Evolutionary conservation across 2,797 vertebrate species (phyloP).

Genomic region (Cygnus olor): DNA sequence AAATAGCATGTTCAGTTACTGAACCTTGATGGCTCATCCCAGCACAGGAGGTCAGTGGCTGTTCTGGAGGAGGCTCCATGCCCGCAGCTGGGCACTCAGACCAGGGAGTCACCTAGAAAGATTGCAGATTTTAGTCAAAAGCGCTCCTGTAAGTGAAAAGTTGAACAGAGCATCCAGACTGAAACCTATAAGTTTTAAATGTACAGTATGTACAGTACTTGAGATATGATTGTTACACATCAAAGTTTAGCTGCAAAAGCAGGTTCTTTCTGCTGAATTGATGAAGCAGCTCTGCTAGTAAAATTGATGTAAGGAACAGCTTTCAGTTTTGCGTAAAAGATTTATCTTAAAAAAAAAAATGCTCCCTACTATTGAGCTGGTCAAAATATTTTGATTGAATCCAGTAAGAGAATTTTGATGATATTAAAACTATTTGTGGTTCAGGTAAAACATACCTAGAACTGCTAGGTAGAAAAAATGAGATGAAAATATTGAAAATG

Average conservation of each 20-base stretch:
- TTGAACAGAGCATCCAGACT: neutral
- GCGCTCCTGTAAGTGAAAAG: neutral
- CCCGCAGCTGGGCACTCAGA: neutral
- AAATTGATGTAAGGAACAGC: neutral
- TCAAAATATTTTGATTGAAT: conserved; percentile 18
- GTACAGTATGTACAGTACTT: neutral
- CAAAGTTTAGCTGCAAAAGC: conserved; percentile 17
- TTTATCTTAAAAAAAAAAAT: conserved; percentile 22
- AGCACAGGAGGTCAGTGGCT: neutral
- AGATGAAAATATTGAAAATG: neutral
- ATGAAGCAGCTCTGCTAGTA: conserved; percentile 18
- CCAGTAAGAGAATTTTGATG: neutral
- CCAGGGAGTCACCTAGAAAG: neutral
- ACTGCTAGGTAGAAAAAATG: neutral
- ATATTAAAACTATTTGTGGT: neutral
- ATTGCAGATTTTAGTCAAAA: neutral
- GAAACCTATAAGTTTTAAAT: neutral
- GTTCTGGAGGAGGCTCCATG: neutral
- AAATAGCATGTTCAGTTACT: neutral
- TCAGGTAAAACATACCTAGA: neutral
- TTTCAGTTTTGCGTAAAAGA: conserved; percentile 12
- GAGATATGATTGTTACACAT: conserved; percentile 37
- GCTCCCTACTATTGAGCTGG: conserved; percentile 13
- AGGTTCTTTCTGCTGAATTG: conserved; percentile 11
- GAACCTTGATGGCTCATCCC: neutral